A percentile compares a stretch with the other conserved stretches of the same genome.
Conservation (phyloP, 2,797 vertebrate genomes). For the Sebastes hubbsi region DNA sequence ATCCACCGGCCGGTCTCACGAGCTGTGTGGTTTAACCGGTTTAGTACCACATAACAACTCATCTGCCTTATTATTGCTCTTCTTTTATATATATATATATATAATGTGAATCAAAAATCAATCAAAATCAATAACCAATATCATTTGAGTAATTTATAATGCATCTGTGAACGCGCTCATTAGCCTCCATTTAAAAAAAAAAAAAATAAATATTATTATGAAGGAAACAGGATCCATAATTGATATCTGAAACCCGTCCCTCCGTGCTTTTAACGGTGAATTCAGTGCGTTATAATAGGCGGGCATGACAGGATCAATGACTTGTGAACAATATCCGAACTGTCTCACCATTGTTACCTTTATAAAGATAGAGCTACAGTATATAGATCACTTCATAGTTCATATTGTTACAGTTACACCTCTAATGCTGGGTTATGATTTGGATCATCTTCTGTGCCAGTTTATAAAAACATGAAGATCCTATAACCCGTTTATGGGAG, state of each 20-base stretch:
- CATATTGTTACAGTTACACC: background rate
- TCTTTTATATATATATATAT: background rate
- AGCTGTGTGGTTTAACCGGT: background rate
- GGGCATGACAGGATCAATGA: conserved; percentile 13
- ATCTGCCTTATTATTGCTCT: background rate
- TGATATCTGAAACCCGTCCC: background rate
- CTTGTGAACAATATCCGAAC: background rate
- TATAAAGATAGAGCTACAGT: background rate
- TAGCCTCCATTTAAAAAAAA: too few relatives aligned
- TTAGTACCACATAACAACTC: background rate
- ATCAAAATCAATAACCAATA: background rate
- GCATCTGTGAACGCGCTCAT: background rate
- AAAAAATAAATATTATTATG: background rate
- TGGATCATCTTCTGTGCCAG: background rate
- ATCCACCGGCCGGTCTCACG: conserved; percentile 14
- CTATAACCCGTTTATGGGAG: background rate
- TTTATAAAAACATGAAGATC: background rate
- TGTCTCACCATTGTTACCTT: background rate
- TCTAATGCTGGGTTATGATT: background rate
- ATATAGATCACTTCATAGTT: background rate
- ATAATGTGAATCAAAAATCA: background rate
- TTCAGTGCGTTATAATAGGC: background rate
- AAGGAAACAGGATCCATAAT: background rate
- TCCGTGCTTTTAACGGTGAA: background rate
- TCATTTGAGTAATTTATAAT: background rate